These are phyloP conservation scores for Xanthorhoe spadicearia DNA, from an alignment of 2,888 invertebrate genomes.

Conservation along the genomic window DNA sequence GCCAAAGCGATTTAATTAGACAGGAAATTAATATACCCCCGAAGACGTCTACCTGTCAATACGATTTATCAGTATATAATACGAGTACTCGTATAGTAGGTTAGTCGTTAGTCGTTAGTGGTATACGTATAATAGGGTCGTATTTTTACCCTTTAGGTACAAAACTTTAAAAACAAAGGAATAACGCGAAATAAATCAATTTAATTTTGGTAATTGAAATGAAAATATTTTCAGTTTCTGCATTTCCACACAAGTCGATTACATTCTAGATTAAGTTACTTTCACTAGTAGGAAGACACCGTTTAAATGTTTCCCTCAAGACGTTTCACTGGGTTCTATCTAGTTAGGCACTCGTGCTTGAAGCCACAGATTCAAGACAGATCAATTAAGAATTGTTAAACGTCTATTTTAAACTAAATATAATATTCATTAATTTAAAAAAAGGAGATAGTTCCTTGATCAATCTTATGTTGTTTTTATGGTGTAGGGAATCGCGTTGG, in stretches of 20 bases:
- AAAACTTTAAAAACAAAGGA: no score
- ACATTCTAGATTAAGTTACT: slow-evolving; percentile 2
- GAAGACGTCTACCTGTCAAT: slow-evolving; percentile 20
- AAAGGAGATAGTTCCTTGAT: no score
- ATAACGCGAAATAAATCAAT: not conserved
- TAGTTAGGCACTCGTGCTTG: slow-evolving; percentile 5
- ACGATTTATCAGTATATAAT: slow-evolving; percentile 14
- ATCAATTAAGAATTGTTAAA: not conserved
- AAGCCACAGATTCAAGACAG: not conserved
- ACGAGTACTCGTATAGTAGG: no score
- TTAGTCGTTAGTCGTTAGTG: no score
- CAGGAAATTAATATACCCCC: slow-evolving; percentile 27
- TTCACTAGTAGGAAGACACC: not conserved
- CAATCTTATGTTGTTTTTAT: no score
- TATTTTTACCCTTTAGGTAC: no score
- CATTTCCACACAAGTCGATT: not conserved
- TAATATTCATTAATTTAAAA: no score
- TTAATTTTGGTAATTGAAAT: not conserved
- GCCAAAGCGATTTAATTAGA: slow-evolving; percentile 23
- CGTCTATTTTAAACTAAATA: not conserved
- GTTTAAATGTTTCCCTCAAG: slow-evolving; percentile 3
- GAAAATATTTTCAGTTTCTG: not conserved
- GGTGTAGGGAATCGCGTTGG: no score
- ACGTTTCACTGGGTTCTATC: slow-evolving; percentile 3
- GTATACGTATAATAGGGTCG: no score